Base-by-base conservation (phyloP, 2,888 invertebrate genomes). In the Pollenia angustigena region DNA sequence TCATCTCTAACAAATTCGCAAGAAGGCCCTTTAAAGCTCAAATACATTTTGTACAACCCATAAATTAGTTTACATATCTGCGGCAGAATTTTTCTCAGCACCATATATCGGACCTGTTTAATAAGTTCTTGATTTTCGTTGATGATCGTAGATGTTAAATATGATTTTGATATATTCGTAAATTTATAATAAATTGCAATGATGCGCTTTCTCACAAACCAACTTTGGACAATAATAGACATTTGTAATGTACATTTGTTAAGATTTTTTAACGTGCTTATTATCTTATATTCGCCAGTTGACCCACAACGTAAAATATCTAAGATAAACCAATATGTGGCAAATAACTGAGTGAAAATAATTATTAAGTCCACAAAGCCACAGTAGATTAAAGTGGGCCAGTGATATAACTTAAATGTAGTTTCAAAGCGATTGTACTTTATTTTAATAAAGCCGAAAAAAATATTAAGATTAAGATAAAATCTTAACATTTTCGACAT, bases 381-480 rank as follows among this genome's bases (percentile, higher is more conserved):
- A 40, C 88, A 87, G n/a, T 89, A 91, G 1, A 68, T 6, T 48
- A 89, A 14, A 8, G 88, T 89, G 11, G 84, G 52, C 18, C 85
- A 87, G 16, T 82, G 87, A 12, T 88, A 71, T 0, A 80, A 50
- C n/a, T 81, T 18, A 7, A 88, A 83, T 0, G 72, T 71, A 4
- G 64, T 74, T 0, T 11, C 62, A 9, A 58, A 42, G 0, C 68
- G 16, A 14, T 85, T 85, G 72, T 86, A 91, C 14, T 85, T 88
- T 0, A 90, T 44, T 46, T 89, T 91, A 60, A 82, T 69, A 2
- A 90, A 23, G 0, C 91, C 90, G 48, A 89, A 81, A 2, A 18
- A 11, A 9, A 88, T 82, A 42, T 85, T 75, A 1, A 80, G 8
- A 50, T 76, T 71, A 44, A 80, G 18, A 81, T 85, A 81, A 2